phyloP scores from a whole-genome alignment of 1,140 invertebrate species.

The Pseudomyrmex dendroicus region DNA sequence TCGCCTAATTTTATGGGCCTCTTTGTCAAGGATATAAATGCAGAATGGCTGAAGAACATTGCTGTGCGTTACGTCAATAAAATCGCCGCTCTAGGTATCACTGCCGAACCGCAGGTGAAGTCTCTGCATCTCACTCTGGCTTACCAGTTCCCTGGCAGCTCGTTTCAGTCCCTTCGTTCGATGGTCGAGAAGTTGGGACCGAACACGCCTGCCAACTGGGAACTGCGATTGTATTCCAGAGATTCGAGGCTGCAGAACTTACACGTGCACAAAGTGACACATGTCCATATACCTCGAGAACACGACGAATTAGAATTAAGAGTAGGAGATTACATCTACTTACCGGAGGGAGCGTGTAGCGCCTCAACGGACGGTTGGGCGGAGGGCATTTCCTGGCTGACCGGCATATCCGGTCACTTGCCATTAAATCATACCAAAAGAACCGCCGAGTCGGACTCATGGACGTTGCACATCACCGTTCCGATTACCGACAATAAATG shows the following conservation, averaged over 20 bases:
- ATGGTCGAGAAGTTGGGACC: conserved; percentile 90
- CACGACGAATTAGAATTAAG: conserved; percentile 94
- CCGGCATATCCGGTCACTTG: conserved; percentile 91
- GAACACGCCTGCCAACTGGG: conserved; percentile 90
- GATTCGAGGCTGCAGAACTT: conserved; percentile 89
- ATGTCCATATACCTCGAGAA: conserved; percentile 91
- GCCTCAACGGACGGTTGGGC: conserved; percentile 94
- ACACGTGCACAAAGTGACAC: conserved; percentile 92
- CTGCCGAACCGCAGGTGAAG: conserved; percentile 90
- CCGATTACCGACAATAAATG: conserved; percentile 84
- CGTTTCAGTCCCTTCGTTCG: conserved; percentile 90
- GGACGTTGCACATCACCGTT: conserved; percentile 93
- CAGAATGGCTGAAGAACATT: conserved; percentile 90
- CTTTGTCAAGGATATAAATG: conserved; percentile 92
- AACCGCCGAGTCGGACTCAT: conserved; percentile 94
- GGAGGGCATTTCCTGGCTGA: conserved; percentile 94
- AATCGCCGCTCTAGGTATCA: conserved; percentile 90
- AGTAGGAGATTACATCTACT: conserved; percentile 94
- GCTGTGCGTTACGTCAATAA: conserved; percentile 91
- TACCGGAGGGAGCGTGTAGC: conserved; percentile 90
- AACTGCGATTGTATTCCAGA: conserved; percentile 93
- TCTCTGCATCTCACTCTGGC: conserved; percentile 94
- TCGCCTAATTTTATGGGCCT: conserved; percentile 95
- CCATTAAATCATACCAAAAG: conserved; percentile 93
- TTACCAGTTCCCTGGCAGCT: conserved; percentile 92